Evolutionary conservation across 2,797 vertebrate species (phyloP).

Genomic region (Dryobates pubescens): DNA sequence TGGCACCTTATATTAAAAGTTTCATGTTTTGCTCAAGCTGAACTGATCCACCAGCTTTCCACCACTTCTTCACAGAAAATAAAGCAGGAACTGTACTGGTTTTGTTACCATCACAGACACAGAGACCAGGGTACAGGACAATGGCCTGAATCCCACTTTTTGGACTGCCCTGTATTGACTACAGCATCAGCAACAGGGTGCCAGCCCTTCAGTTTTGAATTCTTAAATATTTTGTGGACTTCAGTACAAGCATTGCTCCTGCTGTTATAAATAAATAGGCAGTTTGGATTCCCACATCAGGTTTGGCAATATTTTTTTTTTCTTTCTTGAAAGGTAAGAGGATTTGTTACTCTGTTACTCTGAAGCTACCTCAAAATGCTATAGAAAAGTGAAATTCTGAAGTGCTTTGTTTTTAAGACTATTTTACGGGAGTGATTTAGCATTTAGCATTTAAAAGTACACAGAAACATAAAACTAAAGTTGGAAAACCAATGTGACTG

Average conservation of each 20-base stretch:
- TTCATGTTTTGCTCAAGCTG: not conserved
- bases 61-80: not conserved
- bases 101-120: not conserved
- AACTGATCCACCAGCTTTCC: not conserved
- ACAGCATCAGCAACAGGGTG: not conserved
- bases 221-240: not conserved
- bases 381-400: not conserved
- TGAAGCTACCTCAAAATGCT: not conserved
- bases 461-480: not conserved
- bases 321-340: not conserved
- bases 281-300: not conserved
- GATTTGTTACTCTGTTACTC: slow-evolving; percentile 1
- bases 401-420: not conserved
- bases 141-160: not conserved
- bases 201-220: not conserved
- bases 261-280: not conserved
- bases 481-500: not conserved
- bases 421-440: not conserved
- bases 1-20: not conserved
- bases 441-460: not conserved
- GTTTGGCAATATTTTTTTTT: not conserved
- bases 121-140: not conserved
- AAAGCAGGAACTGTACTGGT: not conserved
- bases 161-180: not conserved
- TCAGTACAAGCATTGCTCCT: not conserved